Evolutionary conservation across 1,140 invertebrate genomes (phyloP), one percentile per base, ranked within the genome.

Genomic region (Carposina sasakii): DNA sequence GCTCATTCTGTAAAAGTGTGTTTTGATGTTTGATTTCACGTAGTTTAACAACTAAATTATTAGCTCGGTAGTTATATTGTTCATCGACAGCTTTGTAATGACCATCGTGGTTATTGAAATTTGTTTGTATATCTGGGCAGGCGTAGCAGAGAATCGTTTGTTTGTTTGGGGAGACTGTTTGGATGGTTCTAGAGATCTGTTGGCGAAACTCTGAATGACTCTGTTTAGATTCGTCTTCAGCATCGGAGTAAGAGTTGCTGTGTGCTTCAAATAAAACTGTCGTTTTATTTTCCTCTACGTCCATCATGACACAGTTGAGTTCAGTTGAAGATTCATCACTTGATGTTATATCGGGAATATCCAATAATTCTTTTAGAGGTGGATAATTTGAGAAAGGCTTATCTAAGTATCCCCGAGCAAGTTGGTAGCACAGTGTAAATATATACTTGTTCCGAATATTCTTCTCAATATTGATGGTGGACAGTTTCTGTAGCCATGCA

Each of bases 21-120:
- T 83, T 83, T 55, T 81, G 66, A 10, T 63, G 59, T 63, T 83
- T 83, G n/a, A 83, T 71, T 40, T 79, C 70, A 49, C 76, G 57
- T 17, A 83, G 46, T 55, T 78, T 81, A 8, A 52, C 52, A 15
- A 81, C 53, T 6, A 83, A 54, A 44, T 74, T 81, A 24, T 64
- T 63, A 1, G 66, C 65, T 62, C 73, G 64, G 8, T 41, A 44
- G 48, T 68, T 55, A 45, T 53, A 63, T n/a, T 63, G 46, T 6
- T 67, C 54, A 20, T 34, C 6, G n/a, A 9, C 48, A 19, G 28
- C 6, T 34, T 17, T 19, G 9, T 13, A 36, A 46, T n/a, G n/a
- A 34, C 16, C 30, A 24, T 52, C 21, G 28, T 24, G 23, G 24
- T 47, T 47, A 13, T 30, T 52, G 15, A 46, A 9, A 28, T 57